Evolutionary conservation across 1,140 invertebrate species (phyloP), one percentile per base, ranked within the genome.

Genomic region (Phocides pigmalion): DNA sequence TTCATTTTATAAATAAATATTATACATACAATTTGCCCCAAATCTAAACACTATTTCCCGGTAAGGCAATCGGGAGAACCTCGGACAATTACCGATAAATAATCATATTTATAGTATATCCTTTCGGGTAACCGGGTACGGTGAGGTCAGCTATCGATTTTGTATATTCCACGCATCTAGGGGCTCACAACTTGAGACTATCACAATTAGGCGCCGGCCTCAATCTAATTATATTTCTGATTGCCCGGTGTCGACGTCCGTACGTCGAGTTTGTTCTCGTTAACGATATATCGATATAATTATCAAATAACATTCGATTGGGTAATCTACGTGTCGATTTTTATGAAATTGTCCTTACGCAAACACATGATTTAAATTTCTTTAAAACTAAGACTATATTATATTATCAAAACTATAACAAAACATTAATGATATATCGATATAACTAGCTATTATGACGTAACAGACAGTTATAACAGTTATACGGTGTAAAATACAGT

Each of bases 141-240:
- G 51, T 76, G 68, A 79, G 82, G 79, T 82, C 79, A 83, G 75
- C 72, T 87, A 89, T 89, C 76, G 86, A 89, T 89, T 86, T 83
- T 78, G 65, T 75, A 70, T 62, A 67, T 67, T 62, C 68, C 72
- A 68, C 72, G 76, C 76, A 79, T 77, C 76, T 77, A 75, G 75
- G 69, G 81, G 77, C 67, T 74, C 70, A 81, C 73, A 87, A 90
- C 83, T 87, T 87, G 82, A 89, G 86, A 87, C 84, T 76, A 77
- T 77, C 78, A 86, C 85, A 88, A 90, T 90, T 88, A 90, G 81
- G 74, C 70, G 73, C 64, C 74, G 81, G 81, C 80, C 82, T 82
- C 81, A 78, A 89, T 84, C 81, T 87, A 87, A 90, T 90, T 90
- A 88, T 88, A 90, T 90, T 86, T 87, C 81, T 88, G 87, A 90